Conservation (phyloP, 1,140 invertebrate genomes). For the Bombus ignitus region DNA sequence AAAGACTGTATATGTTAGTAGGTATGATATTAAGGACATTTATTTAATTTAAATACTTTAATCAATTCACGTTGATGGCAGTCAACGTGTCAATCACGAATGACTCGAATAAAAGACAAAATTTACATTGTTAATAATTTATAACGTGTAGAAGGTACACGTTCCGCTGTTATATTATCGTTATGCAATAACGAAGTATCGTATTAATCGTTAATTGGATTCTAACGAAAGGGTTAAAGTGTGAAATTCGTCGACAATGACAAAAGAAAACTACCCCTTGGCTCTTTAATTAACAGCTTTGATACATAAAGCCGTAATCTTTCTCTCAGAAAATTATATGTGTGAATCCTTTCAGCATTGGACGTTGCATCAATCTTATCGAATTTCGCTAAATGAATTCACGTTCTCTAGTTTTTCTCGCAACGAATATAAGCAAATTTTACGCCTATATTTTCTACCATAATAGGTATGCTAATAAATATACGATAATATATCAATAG, state of each 20-base stretch:
- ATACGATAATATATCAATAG: too few species aligned
- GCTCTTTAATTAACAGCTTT: background rate
- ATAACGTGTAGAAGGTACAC: background rate
- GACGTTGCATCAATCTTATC: too few species aligned
- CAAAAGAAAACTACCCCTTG: background rate
- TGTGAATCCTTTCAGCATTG: too few species aligned
- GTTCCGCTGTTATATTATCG: background rate
- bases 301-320: background rate
- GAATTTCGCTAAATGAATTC: too few species aligned
- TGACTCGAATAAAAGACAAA: background rate
- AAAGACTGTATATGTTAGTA: background rate
- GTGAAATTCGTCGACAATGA: background rate
- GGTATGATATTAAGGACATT: too few species aligned
- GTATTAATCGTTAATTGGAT: background rate
- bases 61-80: background rate
- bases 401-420: too few species aligned
- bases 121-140: background rate
- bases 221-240: background rate
- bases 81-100: background rate
- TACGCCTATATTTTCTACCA: too few species aligned
- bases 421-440: too few species aligned
- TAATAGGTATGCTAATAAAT: too few species aligned
- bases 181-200: background rate
- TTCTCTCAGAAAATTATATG: too few species aligned
- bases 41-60: background rate